phyloP scores from a whole-genome alignment of 2,113 vertebrate genomes.

The Fukomys damarensis region DNA sequence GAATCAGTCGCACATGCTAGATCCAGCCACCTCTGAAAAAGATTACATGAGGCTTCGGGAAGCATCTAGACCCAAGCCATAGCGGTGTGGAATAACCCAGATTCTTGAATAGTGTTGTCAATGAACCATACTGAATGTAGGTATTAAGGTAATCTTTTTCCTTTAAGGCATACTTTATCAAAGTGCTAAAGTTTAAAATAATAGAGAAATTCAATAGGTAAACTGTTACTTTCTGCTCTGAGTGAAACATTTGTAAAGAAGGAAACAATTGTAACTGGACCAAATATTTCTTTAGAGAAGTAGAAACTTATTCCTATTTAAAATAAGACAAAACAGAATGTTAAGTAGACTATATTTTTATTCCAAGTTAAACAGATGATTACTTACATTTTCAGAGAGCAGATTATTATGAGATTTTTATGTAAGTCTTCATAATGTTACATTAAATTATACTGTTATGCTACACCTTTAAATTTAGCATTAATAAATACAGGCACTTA shows the following conservation, averaged over 20 bases:
- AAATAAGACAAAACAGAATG: slow-evolving; percentile 45
- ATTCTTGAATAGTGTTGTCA: background rate
- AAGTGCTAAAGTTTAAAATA: slow-evolving; percentile 30
- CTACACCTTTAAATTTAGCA: background rate
- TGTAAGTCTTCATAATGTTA: background rate
- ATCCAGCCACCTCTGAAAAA: too few relatives aligned
- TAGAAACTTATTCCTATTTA: slow-evolving; percentile 56
- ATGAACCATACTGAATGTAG: background rate
- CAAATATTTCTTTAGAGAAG: slow-evolving; percentile 14
- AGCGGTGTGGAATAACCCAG: background rate
- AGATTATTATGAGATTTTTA: slow-evolving; percentile 37
- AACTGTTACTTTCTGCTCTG: slow-evolving; percentile 14
- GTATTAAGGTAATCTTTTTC: background rate
- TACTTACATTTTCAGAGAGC: slow-evolving; percentile 35
- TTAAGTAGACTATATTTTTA: background rate
- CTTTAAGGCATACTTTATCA: slow-evolving; percentile 6
- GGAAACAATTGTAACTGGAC: background rate
- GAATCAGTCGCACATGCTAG: too few relatives aligned
- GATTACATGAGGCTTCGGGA: too few relatives aligned
- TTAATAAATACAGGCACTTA: background rate
- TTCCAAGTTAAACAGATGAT: background rate
- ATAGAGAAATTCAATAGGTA: background rate
- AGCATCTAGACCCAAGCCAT: too few relatives aligned
- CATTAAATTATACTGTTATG: background rate
- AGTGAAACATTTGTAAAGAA: background rate